Base-by-base conservation (phyloP, 2,888 invertebrate genomes). In the Augochlorella aurata region DNA sequence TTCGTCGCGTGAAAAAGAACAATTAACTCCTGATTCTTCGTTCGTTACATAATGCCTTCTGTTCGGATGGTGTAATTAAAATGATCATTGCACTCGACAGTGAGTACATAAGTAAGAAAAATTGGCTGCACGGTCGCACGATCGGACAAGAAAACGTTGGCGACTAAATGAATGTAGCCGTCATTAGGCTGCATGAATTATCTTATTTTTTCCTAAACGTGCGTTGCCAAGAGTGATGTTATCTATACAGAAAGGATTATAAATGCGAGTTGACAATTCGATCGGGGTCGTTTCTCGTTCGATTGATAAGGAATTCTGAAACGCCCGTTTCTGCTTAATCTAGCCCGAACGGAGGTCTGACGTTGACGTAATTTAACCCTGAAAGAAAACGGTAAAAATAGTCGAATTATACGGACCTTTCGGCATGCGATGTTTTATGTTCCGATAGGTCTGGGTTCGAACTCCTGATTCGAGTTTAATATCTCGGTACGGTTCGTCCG, bases 361-460 rank as follows among this genome's bases (percentile, higher is more conserved):
- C 12, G 29, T 29, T 73, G 65, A 65, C 21, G 61, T 38, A 49
- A 77, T 74, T 67, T 58, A 74, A 65, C 65, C 65, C n/a, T 65
- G 65, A 65, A 65, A 18, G n/a, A 65, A 38, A n/a, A 2, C n/a
- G 65, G 44, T 65, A 65, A 65, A 65, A 44, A 44, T n/a, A 65
- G 65, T 65, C n/a, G 65, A 65, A 44, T 65, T 10, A 65, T 38
- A 18, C 38, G 38, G 14, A 61, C 16, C 16, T 61, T 5, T 63
- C 29, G 16, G 16, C 38, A 38, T 38, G 63, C 63, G 4, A 65
- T n/a, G 18, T n/a, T 18, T 65, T 44, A 7, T 65, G n/a, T n/a
- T 29, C 3, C 5, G 18, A 9, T 65, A 44, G 65, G 65, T n/a
- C 65, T n/a, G 44, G 38, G 63, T 65, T 12, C 4, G n/a, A 12